Evolutionary conservation across 2,888 invertebrate species (phyloP).

Genomic region (Pterostichus niger): DNA sequence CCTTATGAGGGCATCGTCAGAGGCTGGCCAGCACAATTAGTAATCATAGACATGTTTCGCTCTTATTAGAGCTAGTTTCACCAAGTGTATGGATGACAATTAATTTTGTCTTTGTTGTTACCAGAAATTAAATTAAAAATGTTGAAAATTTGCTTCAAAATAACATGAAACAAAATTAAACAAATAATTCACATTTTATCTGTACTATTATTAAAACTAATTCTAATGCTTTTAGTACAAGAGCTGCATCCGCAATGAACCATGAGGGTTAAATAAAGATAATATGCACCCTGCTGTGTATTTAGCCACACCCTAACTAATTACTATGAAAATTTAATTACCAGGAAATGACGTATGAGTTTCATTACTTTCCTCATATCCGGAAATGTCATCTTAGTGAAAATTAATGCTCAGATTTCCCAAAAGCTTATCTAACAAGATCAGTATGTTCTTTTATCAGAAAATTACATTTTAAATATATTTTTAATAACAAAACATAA

Average conservation of each 20-base stretch:
- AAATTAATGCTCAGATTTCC: constrained; percentile 38
- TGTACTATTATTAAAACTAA: constrained; percentile 2
- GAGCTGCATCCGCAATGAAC: neutral
- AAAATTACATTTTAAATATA: neutral
- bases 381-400: constrained; percentile 28
- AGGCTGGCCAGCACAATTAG: too few relatives aligned
- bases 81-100: too few relatives aligned
- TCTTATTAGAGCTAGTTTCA: too few relatives aligned
- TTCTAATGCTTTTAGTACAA: constrained; percentile 25
- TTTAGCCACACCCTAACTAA: constrained; percentile 55
- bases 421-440: neutral
- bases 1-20: too few relatives aligned
- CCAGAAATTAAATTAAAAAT: too few relatives aligned
- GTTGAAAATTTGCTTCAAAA: too few relatives aligned
- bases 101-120: too few relatives aligned
- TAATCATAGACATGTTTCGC: too few relatives aligned
- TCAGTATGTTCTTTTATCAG: neutral
- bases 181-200: too few relatives aligned
- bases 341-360: constrained; percentile 49
- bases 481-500: neutral
- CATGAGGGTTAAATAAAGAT: constrained; percentile 9
- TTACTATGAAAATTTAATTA: constrained; percentile 57
- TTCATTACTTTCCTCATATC: constrained; percentile 41
- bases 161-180: too few relatives aligned
- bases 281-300: constrained; percentile 15